Conservation (phyloP, 1,140 invertebrate species). For the Nilaparvata lugens region DNA sequence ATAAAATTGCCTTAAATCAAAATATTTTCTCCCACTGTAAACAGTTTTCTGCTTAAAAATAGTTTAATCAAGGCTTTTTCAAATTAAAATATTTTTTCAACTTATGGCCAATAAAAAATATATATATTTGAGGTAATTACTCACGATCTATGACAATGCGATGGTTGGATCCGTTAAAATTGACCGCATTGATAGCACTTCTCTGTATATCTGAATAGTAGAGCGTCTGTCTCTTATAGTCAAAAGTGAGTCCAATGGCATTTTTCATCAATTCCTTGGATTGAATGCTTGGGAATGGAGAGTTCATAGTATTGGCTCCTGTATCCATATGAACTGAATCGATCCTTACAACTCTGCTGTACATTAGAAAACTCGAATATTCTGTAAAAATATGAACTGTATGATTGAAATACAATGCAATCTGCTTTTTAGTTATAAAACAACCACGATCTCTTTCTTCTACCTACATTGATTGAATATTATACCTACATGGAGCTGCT, state of each 20-base stretch:
- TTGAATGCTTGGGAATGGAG: constrained; percentile 64
- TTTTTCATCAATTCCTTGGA: constrained; percentile 64
- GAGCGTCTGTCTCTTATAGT: constrained; percentile 56
- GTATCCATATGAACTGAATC: constrained; percentile 66
- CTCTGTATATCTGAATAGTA: constrained; percentile 84
- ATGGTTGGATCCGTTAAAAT: constrained; percentile 69
- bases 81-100: no score
- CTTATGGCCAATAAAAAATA: no score
- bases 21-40: no score
- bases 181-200: constrained; percentile 72
- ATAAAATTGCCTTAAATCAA: no score
- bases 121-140: no score
- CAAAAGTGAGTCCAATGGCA: constrained; percentile 74
- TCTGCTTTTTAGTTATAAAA: no score
- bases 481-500: no score
- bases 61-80: no score
- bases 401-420: no score
- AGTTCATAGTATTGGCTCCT: constrained; percentile 53
- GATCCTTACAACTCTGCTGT: constrained; percentile 59
- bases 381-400: constrained; percentile 39
- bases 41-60: no score
- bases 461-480: no score
- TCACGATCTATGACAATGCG: constrained; percentile 55
- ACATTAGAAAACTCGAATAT: constrained; percentile 67
- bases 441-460: no score